phyloP scores from a whole-genome alignment of 2,113 vertebrate genomes.

The Sylvilagus bachmani region DNA sequence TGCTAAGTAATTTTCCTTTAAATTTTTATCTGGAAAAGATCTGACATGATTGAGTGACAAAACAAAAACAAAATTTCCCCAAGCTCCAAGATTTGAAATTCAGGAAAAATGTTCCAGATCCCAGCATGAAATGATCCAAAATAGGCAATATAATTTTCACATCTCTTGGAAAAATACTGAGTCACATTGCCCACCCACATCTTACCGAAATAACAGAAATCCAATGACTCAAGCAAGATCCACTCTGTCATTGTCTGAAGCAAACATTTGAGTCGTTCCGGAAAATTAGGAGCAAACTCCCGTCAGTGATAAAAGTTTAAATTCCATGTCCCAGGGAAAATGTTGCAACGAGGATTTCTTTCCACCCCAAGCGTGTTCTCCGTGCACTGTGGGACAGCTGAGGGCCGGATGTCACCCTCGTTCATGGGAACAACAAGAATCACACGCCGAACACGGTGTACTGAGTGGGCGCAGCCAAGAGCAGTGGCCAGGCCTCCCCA shows the following conservation, averaged over 20 bases:
- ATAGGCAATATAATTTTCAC: constrained; percentile 85
- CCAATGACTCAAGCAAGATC: constrained; percentile 87
- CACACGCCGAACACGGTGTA: neutral
- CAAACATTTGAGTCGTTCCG: constrained; percentile 88
- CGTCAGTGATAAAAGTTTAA: constrained; percentile 77
- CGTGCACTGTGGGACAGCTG: neutral
- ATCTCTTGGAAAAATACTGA: constrained; percentile 89
- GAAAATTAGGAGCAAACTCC: constrained; percentile 66
- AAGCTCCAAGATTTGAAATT: constrained; percentile 70
- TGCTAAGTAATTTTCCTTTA: constrained; percentile 64
- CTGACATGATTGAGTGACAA: constrained; percentile 68
- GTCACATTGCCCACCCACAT: constrained; percentile 89
- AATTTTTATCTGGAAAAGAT: constrained; percentile 78
- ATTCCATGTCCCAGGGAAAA: constrained; percentile 46
- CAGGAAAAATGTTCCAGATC: constrained; percentile 75
- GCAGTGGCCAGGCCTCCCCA: neutral
- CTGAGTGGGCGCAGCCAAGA: neutral
- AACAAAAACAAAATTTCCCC: constrained; percentile 74
- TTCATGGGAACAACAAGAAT: neutral
- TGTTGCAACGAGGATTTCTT: constrained; percentile 51
- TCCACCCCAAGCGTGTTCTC: neutral
- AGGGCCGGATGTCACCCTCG: neutral
- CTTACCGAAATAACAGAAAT: constrained; percentile 89
- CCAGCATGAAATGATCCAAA: constrained; percentile 85
- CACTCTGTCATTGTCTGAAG: constrained; percentile 87